Percentiles rank a stretch among this genome's conserved stretches.
These are phyloP conservation scores for Apaloderma vittatum DNA, from an alignment of 2,113 vertebrate species.

Conservation along the genomic window DNA sequence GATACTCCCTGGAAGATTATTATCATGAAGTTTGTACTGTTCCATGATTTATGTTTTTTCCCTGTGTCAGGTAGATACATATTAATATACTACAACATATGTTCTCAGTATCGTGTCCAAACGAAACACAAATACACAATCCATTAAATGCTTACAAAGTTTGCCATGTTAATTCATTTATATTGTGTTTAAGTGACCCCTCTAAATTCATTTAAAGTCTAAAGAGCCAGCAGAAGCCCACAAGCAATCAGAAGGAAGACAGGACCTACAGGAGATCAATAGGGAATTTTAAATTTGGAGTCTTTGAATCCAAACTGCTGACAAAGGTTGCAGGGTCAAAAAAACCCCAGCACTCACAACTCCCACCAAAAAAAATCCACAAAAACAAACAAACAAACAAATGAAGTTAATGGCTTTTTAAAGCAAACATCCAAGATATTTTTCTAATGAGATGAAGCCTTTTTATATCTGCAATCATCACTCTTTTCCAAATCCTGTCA, in stretches of 20 bases:
- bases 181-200: background rate
- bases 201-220: slow-evolving; percentile 21
- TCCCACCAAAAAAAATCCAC: background rate
- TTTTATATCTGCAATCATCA: background rate
- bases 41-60: background rate
- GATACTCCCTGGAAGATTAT: background rate
- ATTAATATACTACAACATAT: background rate
- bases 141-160: background rate
- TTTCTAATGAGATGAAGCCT: background rate
- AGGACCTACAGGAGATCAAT: background rate
- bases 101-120: background rate
- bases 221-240: background rate
- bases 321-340: background rate
- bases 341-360: too few species aligned
- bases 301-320: slow-evolving; percentile 51
- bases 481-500: background rate
- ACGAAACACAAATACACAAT: background rate
- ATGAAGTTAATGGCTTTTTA: slow-evolving; percentile 30
- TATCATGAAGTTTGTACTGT: background rate
- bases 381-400: background rate
- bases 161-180: slow-evolving; percentile 17
- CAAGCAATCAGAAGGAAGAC: slow-evolving; percentile 2
- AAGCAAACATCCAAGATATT: background rate
- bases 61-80: background rate
- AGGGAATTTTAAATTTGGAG: slow-evolving; percentile 7